Evolutionary conservation across 2,888 invertebrate genomes (phyloP).

Genomic region (Eumerus sabulonum): DNA sequence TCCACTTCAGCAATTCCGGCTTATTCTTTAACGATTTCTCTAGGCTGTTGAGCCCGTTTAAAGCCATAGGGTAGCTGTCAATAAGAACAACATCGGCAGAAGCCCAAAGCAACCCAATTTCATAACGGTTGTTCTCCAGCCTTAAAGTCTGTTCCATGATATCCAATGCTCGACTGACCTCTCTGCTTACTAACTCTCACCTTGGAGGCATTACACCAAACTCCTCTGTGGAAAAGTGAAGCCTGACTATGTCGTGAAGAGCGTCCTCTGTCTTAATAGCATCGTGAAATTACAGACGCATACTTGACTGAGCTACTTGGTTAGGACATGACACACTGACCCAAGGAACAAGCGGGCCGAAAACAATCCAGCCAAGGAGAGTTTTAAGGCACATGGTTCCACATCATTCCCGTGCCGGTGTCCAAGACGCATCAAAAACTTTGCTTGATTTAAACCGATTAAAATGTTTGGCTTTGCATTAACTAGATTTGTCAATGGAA

Average conservation of each 20-base stretch:
- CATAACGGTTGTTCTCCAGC: conserved; percentile 16
- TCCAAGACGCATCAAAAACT: conserved; percentile 5
- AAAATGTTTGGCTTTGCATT: conserved; percentile 22
- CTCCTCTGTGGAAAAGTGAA: conserved; percentile 20
- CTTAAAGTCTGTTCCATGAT: conserved; percentile 23
- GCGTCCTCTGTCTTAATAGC: conserved; percentile 18
- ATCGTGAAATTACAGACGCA: conserved; percentile 22
- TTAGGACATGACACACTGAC: conserved; percentile 7
- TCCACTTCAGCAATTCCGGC: conserved; percentile 18
- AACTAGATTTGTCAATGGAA: conserved; percentile 3
- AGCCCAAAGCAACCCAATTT: conserved; percentile 21
- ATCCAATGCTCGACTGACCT: conserved; percentile 13
- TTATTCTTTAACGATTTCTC: conserved; percentile 42
- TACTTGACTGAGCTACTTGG: conserved; percentile 2
- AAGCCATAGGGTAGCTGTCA: conserved; percentile 3
- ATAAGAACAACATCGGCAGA: conserved; percentile 4
- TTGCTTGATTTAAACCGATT: conserved; percentile 14
- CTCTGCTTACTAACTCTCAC: conserved; percentile 20
- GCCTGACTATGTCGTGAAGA: conserved; percentile 16
- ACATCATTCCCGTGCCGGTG: conserved; percentile 20
- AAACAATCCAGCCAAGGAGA: conserved; percentile 20
- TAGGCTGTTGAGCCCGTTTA: conserved; percentile 7
- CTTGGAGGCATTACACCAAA: conserved; percentile 22
- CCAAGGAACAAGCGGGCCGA: conserved; percentile 1
- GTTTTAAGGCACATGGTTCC: conserved; percentile 28